Conservation (phyloP, 1,140 invertebrate genomes). For the Drosophila tropicalis region DNA sequence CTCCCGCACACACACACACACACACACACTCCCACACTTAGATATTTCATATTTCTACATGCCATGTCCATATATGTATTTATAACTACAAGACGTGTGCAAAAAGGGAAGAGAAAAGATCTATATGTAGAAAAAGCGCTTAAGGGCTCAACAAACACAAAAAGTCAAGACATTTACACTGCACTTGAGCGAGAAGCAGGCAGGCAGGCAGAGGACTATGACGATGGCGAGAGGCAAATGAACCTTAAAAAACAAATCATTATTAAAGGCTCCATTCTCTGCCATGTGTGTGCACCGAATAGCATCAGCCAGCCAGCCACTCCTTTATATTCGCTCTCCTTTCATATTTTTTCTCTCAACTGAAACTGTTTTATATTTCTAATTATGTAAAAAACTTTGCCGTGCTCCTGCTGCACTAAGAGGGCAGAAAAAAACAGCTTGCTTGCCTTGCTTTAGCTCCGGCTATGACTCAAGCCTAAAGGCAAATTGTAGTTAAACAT, state of each 20-base stretch:
- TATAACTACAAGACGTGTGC: not conserved
- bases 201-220: not conserved
- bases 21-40: conserved; percentile 8
- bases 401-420: conserved; percentile 46
- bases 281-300: not conserved
- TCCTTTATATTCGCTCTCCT: not conserved
- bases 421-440: not conserved
- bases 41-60: conserved; percentile 34
- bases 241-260: conserved; percentile 75
- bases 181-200: conserved; percentile 52
- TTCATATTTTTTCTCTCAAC: not conserved
- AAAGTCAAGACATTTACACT: conserved; percentile 82
- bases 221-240: conserved; percentile 54
- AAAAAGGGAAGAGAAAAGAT: not conserved
- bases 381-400: conserved; percentile 73
- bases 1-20: conserved; percentile 6
- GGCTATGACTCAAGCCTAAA: conserved; percentile 16
- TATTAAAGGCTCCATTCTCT: conserved; percentile 56
- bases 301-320: not conserved
- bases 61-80: conserved; percentile 34
- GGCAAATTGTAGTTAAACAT: conserved; percentile 73
- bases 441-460: not conserved
- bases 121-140: conserved; percentile 45
- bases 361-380: conserved; percentile 63
- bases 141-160: conserved; percentile 78